Base-by-base conservation (phyloP, 2,797 vertebrate genomes). In the Natrix natrix region DNA sequence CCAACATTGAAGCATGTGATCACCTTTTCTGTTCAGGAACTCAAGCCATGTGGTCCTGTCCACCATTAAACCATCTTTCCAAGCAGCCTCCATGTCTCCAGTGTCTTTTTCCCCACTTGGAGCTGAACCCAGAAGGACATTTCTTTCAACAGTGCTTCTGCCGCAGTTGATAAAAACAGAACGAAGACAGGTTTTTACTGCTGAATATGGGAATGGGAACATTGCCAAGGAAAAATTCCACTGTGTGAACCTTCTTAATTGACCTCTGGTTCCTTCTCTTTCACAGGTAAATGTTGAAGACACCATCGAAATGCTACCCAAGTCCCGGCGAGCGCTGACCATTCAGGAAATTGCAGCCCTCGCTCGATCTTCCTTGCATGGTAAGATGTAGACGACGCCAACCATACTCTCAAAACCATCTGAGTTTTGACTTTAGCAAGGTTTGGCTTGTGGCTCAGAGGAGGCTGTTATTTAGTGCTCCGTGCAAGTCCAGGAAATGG, bases 311-410 rank as follows among this genome's bases (percentile, higher is more conserved):
- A 99, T 99, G 99, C 98, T 99, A 97, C 99, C 99, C 96, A 99
- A 99, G 98, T 99, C 99, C 92, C 98, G 99, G 98, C 98, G 99
- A 97, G 99, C 99, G 22, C 98, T 99, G 93, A 99, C 99, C 93
- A 99, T 99, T 97, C 99, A 99, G 97, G 99, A 99, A 98, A 99
- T 99, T 0, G 98, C 99, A 43, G 99, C 99, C 24, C 98, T 99
- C 95, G 99, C 99, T 55, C 98, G 99, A 96, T 99, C 99, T 92
- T 99, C 99, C 3, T 97, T 99, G 96, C 98, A 99, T 0, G 99
- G 99, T 99, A 98, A 92, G 92, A 10, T 14, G 54, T 37, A 1
- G 55, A 0, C 10, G 8, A 12, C 0, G 1, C 28, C n/a, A n/a
- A 32, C 17, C 32, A 11, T 43, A 20, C 8, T 74, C 69, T 37